Percentiles rank a stretch among this genome's conserved stretches.
Evolutionary conservation across 1,140 invertebrate species (phyloP).

Genomic region (Cryptotermes secundus): DNA sequence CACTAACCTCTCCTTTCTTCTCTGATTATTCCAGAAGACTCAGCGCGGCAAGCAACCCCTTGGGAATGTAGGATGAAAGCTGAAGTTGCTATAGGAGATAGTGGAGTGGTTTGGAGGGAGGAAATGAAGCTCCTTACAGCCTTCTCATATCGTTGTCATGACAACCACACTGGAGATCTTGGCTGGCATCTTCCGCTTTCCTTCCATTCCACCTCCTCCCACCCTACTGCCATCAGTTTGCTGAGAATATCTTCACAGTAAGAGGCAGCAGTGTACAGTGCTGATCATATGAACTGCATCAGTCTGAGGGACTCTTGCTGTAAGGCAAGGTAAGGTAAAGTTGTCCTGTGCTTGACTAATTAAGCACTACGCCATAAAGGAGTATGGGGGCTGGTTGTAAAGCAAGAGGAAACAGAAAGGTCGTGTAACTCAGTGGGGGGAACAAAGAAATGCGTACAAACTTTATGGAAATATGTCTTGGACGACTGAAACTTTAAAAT

Average conservation of each 20-base stretch:
- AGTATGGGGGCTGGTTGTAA: no score
- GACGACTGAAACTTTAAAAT: no score
- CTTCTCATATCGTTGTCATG: constrained; percentile 6
- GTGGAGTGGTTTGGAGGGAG: constrained; percentile 1
- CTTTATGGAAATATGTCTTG: no score
- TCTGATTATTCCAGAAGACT: constrained; percentile 8
- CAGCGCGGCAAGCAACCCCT: not conserved
- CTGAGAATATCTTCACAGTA: not conserved
- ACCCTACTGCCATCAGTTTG: not conserved
- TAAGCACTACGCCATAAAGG: no score
- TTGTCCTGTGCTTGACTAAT: no score
- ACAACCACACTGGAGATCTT: constrained; percentile 15
- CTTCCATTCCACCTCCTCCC: not conserved
- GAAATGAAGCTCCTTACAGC: constrained; percentile 18
- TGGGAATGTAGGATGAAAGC: constrained; percentile 5
- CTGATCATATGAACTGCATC: not conserved
- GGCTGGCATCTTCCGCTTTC: not conserved
- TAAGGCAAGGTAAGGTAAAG: not conserved
- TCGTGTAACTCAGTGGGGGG: no score
- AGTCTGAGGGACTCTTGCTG: not conserved
- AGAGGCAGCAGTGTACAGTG: not conserved
- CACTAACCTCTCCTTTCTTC: not conserved
- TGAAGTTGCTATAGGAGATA: not conserved
- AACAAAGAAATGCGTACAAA: no score
- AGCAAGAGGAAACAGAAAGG: no score